Percentiles rank a stretch among this genome's conserved stretches.
Evolutionary conservation across 2,797 vertebrate genomes (phyloP).

Genomic region (Acrossocheilus fasciatus): DNA sequence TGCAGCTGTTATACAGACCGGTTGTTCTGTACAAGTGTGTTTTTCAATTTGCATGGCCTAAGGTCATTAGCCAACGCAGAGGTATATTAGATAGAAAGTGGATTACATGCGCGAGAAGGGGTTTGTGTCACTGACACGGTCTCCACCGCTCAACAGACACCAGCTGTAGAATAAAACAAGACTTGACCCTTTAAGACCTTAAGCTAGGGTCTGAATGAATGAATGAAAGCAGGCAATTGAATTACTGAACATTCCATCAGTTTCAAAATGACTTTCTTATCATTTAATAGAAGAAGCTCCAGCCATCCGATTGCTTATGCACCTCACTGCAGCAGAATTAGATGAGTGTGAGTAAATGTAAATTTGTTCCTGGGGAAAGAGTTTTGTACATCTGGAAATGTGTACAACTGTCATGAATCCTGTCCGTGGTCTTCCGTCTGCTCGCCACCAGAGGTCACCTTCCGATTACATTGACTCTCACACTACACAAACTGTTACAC

Average conservation of each 20-base stretch:
- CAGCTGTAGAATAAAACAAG: slow-evolving; percentile 9
- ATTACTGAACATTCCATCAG: slow-evolving; percentile 46
- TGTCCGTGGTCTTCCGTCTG: no score
- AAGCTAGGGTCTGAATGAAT: background rate
- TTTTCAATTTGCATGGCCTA: background rate
- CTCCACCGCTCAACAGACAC: background rate
- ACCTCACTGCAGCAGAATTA: slow-evolving; percentile 31
- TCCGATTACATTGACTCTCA: no score
- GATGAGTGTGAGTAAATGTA: slow-evolving; percentile 31
- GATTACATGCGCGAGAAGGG: background rate
- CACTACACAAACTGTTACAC: no score
- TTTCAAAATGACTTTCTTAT: slow-evolving; percentile 59
- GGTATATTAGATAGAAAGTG: slow-evolving; percentile 4
- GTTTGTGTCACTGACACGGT: background rate
- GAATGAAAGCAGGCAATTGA: slow-evolving; percentile 21
- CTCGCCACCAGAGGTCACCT: no score
- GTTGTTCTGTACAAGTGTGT: background rate
- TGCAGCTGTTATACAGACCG: background rate
- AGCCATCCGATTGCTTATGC: slow-evolving; percentile 39
- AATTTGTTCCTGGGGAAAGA: background rate
- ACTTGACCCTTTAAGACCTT: slow-evolving; percentile 6
- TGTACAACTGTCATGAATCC: background rate
- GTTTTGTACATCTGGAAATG: background rate
- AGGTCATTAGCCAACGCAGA: slow-evolving; percentile 17
- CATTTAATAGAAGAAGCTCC: slow-evolving; percentile 64